Conservation (phyloP, 2,888 invertebrate genomes). For the Trachelus iudaicus region DNA sequence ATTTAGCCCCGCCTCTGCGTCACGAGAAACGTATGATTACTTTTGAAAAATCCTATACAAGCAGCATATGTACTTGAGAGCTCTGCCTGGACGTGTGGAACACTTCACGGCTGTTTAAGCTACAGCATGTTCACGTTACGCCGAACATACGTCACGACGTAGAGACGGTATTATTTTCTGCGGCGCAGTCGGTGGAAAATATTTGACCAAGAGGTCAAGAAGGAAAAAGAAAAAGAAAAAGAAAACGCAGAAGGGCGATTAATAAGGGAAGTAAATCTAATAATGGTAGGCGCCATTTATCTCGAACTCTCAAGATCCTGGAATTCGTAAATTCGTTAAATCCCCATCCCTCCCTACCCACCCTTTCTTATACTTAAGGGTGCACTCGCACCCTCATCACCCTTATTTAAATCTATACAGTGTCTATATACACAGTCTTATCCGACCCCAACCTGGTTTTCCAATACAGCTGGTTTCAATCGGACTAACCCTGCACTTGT, state of each 20-base stretch:
- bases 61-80: too few relatives aligned
- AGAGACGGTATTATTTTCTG: background rate
- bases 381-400: background rate
- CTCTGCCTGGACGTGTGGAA: background rate
- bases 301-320: background rate
- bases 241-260: background rate
- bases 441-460: background rate
- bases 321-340: background rate
- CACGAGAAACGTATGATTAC: too few relatives aligned
- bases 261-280: background rate
- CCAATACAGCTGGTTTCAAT: background rate
- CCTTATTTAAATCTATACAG: background rate
- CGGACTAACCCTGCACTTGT: background rate
- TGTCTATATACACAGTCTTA: background rate
- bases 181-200: background rate
- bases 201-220: background rate
- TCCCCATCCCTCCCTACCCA: too few relatives aligned
- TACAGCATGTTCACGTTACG: background rate
- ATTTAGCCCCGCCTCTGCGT: too few relatives aligned
- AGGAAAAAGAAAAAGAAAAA: background rate
- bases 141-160: background rate
- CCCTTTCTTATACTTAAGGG: background rate
- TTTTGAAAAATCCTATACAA: too few relatives aligned
- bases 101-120: background rate
- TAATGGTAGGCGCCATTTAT: background rate